Percentiles rank a stretch among this genome's conserved stretches.
These are phyloP conservation scores for Nemopilema nomurai DNA, from an alignment of 30 jellyfish, hydroid and myxozoan genomes.

Conservation along the genomic window DNA sequence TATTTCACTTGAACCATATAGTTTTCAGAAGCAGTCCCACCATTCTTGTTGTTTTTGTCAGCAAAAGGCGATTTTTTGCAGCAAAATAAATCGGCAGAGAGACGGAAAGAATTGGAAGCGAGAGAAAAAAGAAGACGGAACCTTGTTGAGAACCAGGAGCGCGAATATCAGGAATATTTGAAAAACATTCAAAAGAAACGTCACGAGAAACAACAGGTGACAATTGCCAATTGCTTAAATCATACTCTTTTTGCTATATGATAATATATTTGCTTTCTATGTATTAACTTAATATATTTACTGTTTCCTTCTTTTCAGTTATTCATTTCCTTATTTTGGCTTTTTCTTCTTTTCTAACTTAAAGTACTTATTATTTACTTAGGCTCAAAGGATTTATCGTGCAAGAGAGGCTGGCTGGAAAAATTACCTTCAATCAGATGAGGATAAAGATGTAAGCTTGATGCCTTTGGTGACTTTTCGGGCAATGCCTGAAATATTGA, in stretches of 20 bases:
- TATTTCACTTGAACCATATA: neutral
- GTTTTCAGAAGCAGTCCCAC: neutral
- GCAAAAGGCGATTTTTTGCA: too few relatives aligned
- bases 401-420: slow-evolving; percentile 98
- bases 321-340: neutral
- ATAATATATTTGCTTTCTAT: too few relatives aligned
- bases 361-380: neutral
- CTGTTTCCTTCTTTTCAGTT: too few relatives aligned
- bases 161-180: slow-evolving; percentile 80
- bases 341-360: neutral
- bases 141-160: slow-evolving; percentile 74
- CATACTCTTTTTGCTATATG: neutral
- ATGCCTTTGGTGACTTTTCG: neutral
- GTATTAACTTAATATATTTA: too few relatives aligned
- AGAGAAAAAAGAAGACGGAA: slow-evolving; percentile 82
- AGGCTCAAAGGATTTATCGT: slow-evolving; percentile 75
- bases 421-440: slow-evolving; percentile 66
- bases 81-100: slow-evolving; percentile 40
- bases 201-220: slow-evolving; percentile 93
- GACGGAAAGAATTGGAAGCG: slow-evolving; percentile 73
- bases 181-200: slow-evolving; percentile 80
- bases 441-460: slow-evolving; percentile 43
- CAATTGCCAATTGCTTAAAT: neutral
- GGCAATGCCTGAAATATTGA: too few relatives aligned
- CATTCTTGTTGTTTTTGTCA: neutral